Evolutionary conservation across 2,113 vertebrate genomes (phyloP).

Genomic region (Brienomyrus brachyistius): DNA sequence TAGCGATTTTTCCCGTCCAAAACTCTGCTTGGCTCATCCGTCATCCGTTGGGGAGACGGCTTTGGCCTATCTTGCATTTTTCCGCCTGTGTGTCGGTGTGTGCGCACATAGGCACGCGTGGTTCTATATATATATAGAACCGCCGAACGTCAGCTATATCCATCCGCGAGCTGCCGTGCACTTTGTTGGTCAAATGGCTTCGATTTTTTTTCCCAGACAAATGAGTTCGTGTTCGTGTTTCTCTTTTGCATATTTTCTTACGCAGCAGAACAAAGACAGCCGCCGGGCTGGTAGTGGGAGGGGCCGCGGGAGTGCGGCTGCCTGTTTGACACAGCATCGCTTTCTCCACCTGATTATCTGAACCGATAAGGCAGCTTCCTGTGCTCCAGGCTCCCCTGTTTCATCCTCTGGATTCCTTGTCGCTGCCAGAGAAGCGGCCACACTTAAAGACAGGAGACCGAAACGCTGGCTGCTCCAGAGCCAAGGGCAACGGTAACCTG

Average conservation of each 20-base stretch:
- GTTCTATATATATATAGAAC: constrained; percentile 8
- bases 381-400: not conserved
- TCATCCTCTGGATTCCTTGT: constrained; percentile 17
- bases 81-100: not conserved
- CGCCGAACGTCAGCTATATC: not conserved
- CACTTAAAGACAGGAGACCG: constrained; percentile 9
- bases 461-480: not conserved
- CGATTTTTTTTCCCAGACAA: constrained; percentile 8
- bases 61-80: constrained; percentile 10
- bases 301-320: not conserved
- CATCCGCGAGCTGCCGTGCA: not conserved
- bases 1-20: not conserved
- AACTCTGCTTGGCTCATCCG: not conserved
- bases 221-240: constrained; percentile 6
- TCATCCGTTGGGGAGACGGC: not conserved
- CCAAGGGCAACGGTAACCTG: not conserved
- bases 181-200: constrained; percentile 9
- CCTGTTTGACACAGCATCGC: not conserved
- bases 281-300: not conserved
- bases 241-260: constrained; percentile 7
- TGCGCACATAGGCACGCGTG: not conserved
- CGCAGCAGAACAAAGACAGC: not conserved
- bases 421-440: not conserved
- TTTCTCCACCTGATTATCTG: not conserved
- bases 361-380: not conserved